These are phyloP conservation scores for Dusona sp. DNA, from an alignment of 2,888 invertebrate genomes.

Conservation along the genomic window DNA sequence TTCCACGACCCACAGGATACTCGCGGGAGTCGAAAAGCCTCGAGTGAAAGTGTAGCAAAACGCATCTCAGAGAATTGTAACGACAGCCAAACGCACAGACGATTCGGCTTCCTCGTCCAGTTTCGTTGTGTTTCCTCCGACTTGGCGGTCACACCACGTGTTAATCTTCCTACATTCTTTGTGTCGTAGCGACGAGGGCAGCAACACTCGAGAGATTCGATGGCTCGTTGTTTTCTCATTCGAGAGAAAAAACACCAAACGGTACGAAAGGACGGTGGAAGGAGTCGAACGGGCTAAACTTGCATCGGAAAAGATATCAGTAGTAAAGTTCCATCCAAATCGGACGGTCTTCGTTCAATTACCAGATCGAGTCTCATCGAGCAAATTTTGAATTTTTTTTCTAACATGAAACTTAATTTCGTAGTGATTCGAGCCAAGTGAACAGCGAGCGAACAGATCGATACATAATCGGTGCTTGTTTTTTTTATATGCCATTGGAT, in stretches of 20 bases:
- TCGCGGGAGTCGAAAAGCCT: conserved; percentile 21
- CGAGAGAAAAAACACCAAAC: conserved; percentile 27
- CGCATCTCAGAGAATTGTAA: conserved; percentile 41
- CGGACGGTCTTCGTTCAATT: conserved; percentile 24
- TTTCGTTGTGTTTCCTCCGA: conserved; percentile 35
- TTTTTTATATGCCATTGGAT: not conserved
- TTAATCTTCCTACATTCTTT: conserved; percentile 22
- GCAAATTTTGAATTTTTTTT: not conserved
- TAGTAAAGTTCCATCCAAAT: conserved; percentile 45
- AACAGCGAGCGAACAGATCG: conserved; percentile 2
- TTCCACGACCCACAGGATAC: conserved; percentile 4
- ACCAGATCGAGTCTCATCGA: not conserved
- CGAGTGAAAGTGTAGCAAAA: conserved; percentile 62
- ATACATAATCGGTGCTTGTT: not conserved
- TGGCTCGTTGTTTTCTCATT: conserved; percentile 22
- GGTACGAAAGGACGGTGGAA: conserved; percentile 28
- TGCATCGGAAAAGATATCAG: conserved; percentile 34
- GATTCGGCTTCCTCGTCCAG: conserved; percentile 52
- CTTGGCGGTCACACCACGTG: not conserved
- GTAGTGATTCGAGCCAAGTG: conserved; percentile 4
- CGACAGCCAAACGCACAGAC: conserved; percentile 33
- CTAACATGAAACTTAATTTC: not conserved
- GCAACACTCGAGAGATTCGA: conserved; percentile 36
- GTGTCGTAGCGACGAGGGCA: conserved; percentile 7
- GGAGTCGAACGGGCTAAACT: conserved; percentile 38